Evolutionary conservation across 2,113 vertebrate species (phyloP).

Genomic region (Peromyscus leucopus): DNA sequence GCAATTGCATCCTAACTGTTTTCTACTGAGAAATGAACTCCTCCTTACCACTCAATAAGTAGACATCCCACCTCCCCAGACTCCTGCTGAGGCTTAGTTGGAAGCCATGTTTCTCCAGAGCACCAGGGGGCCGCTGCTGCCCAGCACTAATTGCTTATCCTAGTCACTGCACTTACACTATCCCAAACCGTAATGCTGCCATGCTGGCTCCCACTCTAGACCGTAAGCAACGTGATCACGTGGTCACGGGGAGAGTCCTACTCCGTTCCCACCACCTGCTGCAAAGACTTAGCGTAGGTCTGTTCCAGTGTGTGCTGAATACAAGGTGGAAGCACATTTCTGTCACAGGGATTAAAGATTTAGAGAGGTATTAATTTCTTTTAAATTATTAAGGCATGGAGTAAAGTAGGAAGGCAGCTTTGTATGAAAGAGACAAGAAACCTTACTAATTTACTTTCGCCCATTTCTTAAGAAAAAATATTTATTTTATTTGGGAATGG

Average conservation of each 20-base stretch:
- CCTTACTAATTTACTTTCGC: conserved; percentile 23
- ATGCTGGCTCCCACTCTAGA: not conserved
- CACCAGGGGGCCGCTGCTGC: not conserved
- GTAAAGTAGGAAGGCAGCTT: conserved; percentile 4
- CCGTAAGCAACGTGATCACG: not conserved
- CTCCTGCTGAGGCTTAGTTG: not conserved
- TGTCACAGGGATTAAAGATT: conserved; percentile 12
- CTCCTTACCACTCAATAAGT: not conserved
- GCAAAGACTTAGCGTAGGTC: not conserved
- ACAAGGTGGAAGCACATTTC: conserved; percentile 1
- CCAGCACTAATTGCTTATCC: not conserved
- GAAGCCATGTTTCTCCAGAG: not conserved
- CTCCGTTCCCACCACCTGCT: not conserved
- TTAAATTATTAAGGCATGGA: conserved; percentile 48
- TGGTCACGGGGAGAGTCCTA: not conserved
- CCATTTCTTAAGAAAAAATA: not conserved
- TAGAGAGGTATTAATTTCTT: conserved; percentile 28
- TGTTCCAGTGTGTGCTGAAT: not conserved
- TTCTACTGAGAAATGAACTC: not conserved
- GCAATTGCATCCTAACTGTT: not conserved
- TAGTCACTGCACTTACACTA: not conserved
- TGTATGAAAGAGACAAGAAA: not conserved
- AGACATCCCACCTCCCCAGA: not conserved
- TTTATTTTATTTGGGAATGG: not conserved
- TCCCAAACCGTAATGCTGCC: not conserved